A percentile compares a stretch with the other conserved stretches of the same genome.
These are phyloP conservation scores for Dromas ardeola DNA, from an alignment of 2,113 vertebrate genomes.

Conservation along the genomic window DNA sequence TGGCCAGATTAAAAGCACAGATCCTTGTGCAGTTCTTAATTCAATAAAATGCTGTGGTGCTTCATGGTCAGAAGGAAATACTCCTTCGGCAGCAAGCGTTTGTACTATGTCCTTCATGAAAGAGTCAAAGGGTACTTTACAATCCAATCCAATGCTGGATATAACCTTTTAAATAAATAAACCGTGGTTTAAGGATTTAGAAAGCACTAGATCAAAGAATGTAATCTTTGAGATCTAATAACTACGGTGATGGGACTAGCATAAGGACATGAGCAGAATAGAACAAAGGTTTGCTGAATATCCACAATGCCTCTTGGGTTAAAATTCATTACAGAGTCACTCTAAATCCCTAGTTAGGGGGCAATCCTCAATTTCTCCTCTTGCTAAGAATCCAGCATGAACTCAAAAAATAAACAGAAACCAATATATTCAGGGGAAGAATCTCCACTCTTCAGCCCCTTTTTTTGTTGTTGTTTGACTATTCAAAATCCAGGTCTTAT, in stretches of 20 bases:
- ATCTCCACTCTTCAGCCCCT: neutral
- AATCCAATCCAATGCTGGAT: constrained; percentile 57
- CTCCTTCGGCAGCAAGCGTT: neutral
- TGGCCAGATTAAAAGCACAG: constrained; percentile 5
- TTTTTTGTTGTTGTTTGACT: neutral
- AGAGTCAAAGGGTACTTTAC: constrained; percentile 60
- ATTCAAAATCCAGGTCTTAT: neutral
- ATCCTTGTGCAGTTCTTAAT: constrained; percentile 7
- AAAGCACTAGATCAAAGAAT: constrained; percentile 65
- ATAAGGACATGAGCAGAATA: constrained; percentile 43
- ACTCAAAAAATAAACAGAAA: neutral
- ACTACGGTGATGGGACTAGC: constrained; percentile 27
- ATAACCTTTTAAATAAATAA: constrained; percentile 72
- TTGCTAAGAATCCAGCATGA: neutral
- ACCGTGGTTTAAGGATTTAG: constrained; percentile 56
- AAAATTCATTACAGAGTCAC: constrained; percentile 1
- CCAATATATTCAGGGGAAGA: neutral
- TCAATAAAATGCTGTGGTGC: constrained; percentile 28
- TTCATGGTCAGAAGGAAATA: constrained; percentile 35
- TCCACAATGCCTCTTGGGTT: neutral
- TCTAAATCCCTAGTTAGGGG: neutral
- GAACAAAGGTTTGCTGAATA: constrained; percentile 35
- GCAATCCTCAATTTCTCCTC: neutral
- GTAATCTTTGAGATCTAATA: constrained; percentile 67
- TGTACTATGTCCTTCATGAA: constrained; percentile 57